phyloP scores from a whole-genome alignment of 1,140 invertebrate genomes.

The Atta texana region DNA sequence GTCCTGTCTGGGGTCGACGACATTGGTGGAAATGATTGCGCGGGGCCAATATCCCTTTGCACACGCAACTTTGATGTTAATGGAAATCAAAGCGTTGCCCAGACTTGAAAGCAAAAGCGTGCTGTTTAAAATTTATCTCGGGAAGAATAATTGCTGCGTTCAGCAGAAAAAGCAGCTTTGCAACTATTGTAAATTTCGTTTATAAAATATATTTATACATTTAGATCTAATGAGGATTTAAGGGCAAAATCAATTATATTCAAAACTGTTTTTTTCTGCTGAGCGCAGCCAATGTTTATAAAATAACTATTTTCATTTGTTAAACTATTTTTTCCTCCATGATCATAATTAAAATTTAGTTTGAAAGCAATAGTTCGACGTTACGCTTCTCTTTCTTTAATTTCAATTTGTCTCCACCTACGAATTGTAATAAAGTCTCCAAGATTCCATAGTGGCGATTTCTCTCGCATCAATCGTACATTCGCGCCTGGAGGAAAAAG shows the following conservation, averaged over 20 bases:
- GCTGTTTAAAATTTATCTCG: conserved; percentile 33
- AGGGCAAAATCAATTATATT: no score
- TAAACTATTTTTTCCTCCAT: not conserved
- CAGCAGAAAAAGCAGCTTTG: no score
- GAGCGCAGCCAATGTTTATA: not conserved
- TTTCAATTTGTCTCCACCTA: not conserved
- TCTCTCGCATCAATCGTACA: conserved; percentile 40
- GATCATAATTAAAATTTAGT: not conserved
- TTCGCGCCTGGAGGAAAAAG: conserved; percentile 48
- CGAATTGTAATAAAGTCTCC: not conserved
- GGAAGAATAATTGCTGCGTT: not conserved
- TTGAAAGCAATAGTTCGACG: not conserved
- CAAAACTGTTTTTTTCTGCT: no score
- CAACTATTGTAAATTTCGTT: no score
- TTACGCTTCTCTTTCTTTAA: not conserved
- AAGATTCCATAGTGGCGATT: conserved; percentile 11
- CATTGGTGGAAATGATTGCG: conserved; percentile 43
- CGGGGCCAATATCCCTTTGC: conserved; percentile 56
- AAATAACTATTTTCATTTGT: not conserved
- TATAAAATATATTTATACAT: no score
- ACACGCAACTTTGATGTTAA: conserved; percentile 57
- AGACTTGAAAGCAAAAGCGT: conserved; percentile 30
- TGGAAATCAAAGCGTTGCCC: conserved; percentile 50
- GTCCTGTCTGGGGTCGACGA: conserved; percentile 54
- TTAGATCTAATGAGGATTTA: no score